These are phyloP conservation scores for Cantharis rustica DNA, from an alignment of 2,888 invertebrate genomes.

Conservation along the genomic window DNA sequence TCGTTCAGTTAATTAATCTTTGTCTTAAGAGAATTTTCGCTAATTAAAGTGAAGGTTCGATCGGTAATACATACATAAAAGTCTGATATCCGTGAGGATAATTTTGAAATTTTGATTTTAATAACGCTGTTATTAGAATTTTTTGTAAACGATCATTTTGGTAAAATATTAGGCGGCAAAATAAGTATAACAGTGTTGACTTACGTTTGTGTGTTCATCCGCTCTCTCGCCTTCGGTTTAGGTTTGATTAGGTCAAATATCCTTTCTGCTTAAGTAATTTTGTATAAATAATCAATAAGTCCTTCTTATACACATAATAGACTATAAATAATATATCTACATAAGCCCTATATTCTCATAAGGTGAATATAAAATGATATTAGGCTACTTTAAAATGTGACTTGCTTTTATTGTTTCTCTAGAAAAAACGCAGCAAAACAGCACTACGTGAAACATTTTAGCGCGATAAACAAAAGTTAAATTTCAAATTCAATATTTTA, in stretches of 20 bases:
- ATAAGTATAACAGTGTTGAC: not conserved
- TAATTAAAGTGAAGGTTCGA: not conserved
- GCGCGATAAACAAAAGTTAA: too few species aligned
- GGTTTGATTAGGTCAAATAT: not conserved
- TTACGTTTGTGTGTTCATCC: not conserved
- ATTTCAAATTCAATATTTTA: too few species aligned
- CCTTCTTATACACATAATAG: not conserved
- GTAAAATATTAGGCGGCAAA: not conserved
- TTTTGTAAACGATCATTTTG: not conserved
- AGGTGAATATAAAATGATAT: too few species aligned
- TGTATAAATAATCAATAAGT: not conserved
- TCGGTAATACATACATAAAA: not conserved
- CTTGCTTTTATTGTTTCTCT: too few species aligned
- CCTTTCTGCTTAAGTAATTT: not conserved
- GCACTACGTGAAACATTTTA: too few species aligned
- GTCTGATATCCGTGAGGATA: not conserved
- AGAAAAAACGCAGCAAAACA: too few species aligned
- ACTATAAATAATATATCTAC: not conserved
- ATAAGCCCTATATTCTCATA: not conserved
- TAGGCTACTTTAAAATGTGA: too few species aligned
- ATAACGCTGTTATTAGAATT: not conserved
- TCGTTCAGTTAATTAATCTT: not conserved
- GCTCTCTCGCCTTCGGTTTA: not conserved
- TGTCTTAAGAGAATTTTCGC: not conserved
- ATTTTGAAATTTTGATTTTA: not conserved